Conservation (phyloP, 2,113 vertebrate genomes). For the Rhabdomys dilectus region DNA sequence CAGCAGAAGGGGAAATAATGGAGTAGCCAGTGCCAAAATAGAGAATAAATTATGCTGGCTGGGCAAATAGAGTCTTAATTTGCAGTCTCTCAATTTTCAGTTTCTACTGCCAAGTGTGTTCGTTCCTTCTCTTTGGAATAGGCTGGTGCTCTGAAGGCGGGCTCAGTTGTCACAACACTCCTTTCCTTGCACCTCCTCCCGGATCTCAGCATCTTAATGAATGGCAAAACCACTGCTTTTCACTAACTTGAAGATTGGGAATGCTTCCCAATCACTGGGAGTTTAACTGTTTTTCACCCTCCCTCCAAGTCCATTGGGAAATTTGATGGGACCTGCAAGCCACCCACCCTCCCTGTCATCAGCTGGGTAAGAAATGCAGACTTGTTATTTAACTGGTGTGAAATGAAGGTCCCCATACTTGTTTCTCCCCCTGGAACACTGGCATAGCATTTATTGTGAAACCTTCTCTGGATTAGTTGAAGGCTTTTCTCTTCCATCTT, state of each 20-base stretch:
- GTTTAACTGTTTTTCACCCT: constrained; percentile 19
- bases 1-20: constrained; percentile 68
- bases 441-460: neutral
- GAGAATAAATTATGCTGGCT: constrained; percentile 63
- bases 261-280: constrained; percentile 14
- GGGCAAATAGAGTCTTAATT: constrained; percentile 71
- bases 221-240: constrained; percentile 47
- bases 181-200: neutral
- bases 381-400: neutral
- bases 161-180: constrained; percentile 56
- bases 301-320: constrained; percentile 2
- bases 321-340: neutral
- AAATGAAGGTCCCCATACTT: neutral
- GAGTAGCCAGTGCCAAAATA: constrained; percentile 67
- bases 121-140: constrained; percentile 71
- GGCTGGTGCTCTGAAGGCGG: constrained; percentile 59
- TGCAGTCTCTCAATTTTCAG: constrained; percentile 63
- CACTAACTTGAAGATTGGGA: constrained; percentile 51
- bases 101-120: constrained; percentile 70
- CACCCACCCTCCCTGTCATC: neutral
- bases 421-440: neutral
- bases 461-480: neutral
- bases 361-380: constrained; percentile 8
- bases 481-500: neutral
- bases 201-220: constrained; percentile 54